These are phyloP conservation scores for Taphrorychus bicolor DNA, from an alignment of 2,888 invertebrate species.

Conservation along the genomic window DNA sequence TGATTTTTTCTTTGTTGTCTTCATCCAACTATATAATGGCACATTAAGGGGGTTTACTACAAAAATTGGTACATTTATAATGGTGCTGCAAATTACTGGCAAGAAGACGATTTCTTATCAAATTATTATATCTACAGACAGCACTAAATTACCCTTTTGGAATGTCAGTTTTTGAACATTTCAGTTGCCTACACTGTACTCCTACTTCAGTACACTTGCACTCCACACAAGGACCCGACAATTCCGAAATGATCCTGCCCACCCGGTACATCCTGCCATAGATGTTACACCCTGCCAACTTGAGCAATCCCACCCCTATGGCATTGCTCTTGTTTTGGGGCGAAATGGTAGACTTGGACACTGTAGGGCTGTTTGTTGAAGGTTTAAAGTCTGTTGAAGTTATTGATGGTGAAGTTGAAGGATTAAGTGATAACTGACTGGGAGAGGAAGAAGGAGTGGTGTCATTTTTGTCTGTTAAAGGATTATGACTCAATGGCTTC, in stretches of 20 bases:
- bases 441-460: background rate
- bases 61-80: background rate
- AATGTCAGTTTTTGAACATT: conserved; percentile 30
- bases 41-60: background rate
- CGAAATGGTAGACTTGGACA: background rate
- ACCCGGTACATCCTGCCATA: conserved; percentile 89
- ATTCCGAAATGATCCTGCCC: conserved; percentile 80
- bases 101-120: background rate
- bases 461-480: background rate
- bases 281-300: conserved; percentile 88
- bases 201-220: conserved; percentile 88
- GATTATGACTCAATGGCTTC: conserved; percentile 5
- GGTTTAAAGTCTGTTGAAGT: background rate
- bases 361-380: background rate
- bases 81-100: conserved; percentile 1
- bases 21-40: background rate
- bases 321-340: background rate
- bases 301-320: conserved; percentile 66
- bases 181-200: conserved; percentile 73
- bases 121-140: too few relatives aligned
- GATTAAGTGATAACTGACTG: background rate
- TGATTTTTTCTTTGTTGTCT: too few relatives aligned
- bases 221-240: conserved; percentile 82
- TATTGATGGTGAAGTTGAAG: background rate
- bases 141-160: background rate